Evolutionary conservation across 2,797 vertebrate genomes (phyloP), one percentile per base, ranked within the genome.

Genomic region (Thaleichthys pacificus): DNA sequence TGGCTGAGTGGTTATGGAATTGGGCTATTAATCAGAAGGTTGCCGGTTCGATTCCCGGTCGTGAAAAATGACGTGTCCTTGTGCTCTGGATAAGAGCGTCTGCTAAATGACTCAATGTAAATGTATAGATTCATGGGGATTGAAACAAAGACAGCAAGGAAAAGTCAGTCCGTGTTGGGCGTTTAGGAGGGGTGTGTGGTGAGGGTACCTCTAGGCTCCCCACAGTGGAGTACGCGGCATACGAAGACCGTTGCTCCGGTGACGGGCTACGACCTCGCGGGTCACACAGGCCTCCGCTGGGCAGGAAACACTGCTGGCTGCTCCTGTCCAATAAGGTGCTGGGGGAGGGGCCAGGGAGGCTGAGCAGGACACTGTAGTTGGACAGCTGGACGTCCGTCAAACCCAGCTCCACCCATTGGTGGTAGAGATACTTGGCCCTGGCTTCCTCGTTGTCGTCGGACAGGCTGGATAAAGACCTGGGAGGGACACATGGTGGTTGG

Each of bases 151-250:
- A 19, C n/a, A 58, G 63, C 24, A 2, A 21, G 21, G 56, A 19
- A n/a, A 58, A 64, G 69, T 61, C 14, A 56, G 8, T 38, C 35
- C 9, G 35, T 38, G 1, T 8, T 38, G 35, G 35, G 35, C 8
- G 6, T 38, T 38, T 38, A 9, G 35, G 47, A 7, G 6, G 63
- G n/a, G 32, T 66, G 32, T n/a, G 51, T 22, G 58, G 66, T 66
- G 63, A 60, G 32, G 54, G 54, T 74, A 99, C 97, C 96, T 96
- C 89, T 19, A 97, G 86, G 83, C 84, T 94, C 85, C 97, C 97
- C 75, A 90, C 93, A 75, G 95, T 94, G 80, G 97, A 98, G 82
- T 97, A 99, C 77, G 96, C 95, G 22, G 96, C 96, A 0, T 96
- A 97, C 0, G 95, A 92, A 86, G 90, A 93, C 35, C 89, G 85